phyloP scores from a whole-genome alignment of 2,888 invertebrate genomes.

The Orgyia antiqua region DNA sequence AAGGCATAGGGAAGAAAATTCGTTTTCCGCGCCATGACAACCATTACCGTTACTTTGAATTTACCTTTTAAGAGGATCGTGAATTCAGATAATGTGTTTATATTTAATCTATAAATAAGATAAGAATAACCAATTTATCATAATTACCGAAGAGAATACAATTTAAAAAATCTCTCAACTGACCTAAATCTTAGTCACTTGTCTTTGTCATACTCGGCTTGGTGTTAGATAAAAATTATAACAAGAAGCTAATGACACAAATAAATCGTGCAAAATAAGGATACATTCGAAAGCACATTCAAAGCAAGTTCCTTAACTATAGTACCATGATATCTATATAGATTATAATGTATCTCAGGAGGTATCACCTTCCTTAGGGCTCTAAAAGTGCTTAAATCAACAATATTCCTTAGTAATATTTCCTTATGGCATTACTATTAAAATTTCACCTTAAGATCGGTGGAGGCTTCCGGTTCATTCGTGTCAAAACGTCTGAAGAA shows the following conservation, averaged over 20 bases:
- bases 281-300: too few relatives aligned
- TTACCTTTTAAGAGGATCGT: conserved; percentile 54
- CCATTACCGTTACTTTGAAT: conserved; percentile 74
- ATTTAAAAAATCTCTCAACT: too few relatives aligned
- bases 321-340: too few relatives aligned
- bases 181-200: too few relatives aligned
- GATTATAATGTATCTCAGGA: too few relatives aligned
- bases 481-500: conserved; percentile 55
- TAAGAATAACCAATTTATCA: too few relatives aligned
- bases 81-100: conserved; percentile 47
- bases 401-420: conserved; percentile 68
- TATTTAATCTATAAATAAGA: conserved; percentile 26
- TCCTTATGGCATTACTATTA: conserved; percentile 67
- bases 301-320: too few relatives aligned
- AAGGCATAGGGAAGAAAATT: conserved; percentile 71
- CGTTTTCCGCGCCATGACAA: conserved; percentile 67
- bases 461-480: conserved; percentile 44
- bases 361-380: conserved; percentile 30
- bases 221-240: too few relatives aligned
- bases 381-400: conserved; percentile 57
- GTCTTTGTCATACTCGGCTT: too few relatives aligned
- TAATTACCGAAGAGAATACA: too few relatives aligned
- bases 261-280: too few relatives aligned
- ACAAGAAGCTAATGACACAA: too few relatives aligned
- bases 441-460: conserved; percentile 67